Evolutionary conservation across 2,797 vertebrate species (phyloP), one percentile per base, ranked within the genome.

Genomic region (Orientallactaga sibirica): DNA sequence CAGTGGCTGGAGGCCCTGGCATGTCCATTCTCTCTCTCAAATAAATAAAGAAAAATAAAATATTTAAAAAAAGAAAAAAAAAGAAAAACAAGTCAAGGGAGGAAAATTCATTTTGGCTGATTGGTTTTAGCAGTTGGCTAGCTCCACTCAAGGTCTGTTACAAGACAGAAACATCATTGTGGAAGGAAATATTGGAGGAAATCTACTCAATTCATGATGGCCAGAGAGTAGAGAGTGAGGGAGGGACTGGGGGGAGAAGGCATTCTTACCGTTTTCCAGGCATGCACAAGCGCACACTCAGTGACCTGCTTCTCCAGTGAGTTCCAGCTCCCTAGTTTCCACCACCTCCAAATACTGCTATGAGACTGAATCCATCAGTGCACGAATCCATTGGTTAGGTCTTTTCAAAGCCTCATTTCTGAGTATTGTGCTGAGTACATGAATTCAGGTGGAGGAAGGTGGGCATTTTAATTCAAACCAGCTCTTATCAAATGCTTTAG

Each of bases 401-500:
- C 24, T 87, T 58, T 33, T 2, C 61, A 66, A 41, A n/a, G 10
- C 4, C 48, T 27, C 41, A 33, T 14, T 71, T 52, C 41, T 33
- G 52, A 52, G 16, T 61, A 33, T 25, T n/a, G 70, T 5, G 62
- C 43, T 64, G 62, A 43, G 58, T 43, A 43, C 25, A 75, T 74
- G 84, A 14, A 19, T 58, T 41, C 74, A 66, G 33, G 16, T n/a
- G 22, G 68, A 8, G 11, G 2, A 37, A 37, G 37, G 52, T 2
- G 24, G 43, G 27, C 11, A 48, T 66, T n/a, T 58, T 11, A 48
- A 61, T 66, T 33, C 22, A 76, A n/a, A 29, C 9, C 20, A 41
- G 62, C 86, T 27, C 10, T 74, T 90, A 87, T 75, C 24, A 86
- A 79, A 83, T 87, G 19, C n/a, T 88, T 81, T 73, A 48, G 75